phyloP scores from a whole-genome alignment of 2,888 invertebrate genomes.

The Drepana falcataria region DNA sequence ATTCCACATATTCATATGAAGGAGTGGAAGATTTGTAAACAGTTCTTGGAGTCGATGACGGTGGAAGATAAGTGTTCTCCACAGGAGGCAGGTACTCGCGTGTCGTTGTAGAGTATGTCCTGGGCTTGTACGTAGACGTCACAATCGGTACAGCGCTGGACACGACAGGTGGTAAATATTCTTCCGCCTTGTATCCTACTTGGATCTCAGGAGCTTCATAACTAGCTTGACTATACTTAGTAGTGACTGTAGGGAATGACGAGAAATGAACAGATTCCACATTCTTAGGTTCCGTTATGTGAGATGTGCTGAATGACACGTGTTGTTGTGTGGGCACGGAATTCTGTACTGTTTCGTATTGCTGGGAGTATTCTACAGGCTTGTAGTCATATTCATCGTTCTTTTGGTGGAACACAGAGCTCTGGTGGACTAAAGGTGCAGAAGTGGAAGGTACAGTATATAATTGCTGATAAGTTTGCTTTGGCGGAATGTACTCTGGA shows the following conservation, averaged over 20 bases:
- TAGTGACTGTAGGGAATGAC: constrained; percentile 39
- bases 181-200: constrained; percentile 56
- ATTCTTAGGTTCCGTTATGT: constrained; percentile 41
- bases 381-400: constrained; percentile 44
- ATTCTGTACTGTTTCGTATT: constrained; percentile 30
- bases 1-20: constrained; percentile 39
- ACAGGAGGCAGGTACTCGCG: constrained; percentile 34
- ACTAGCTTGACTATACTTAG: constrained; percentile 46
- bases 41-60: constrained; percentile 42
- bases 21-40: constrained; percentile 42
- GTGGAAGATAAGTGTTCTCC: constrained; percentile 25
- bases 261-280: constrained; percentile 54
- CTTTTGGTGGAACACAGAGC: constrained; percentile 33
- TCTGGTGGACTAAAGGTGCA: constrained; percentile 45
- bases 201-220: constrained; percentile 64
- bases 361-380: constrained; percentile 31
- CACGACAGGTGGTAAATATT: constrained; percentile 61
- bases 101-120: constrained; percentile 43
- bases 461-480: constrained; percentile 42
- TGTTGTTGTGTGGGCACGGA: constrained; percentile 29
- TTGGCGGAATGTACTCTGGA: constrained; percentile 46
- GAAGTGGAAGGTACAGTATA: constrained; percentile 45
- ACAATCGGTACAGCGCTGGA: constrained; percentile 38
- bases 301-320: constrained; percentile 44
- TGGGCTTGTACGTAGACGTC: constrained; percentile 48